Evolutionary conservation across 2,888 invertebrate species (phyloP), one percentile per base, ranked within the genome.

Genomic region (Plebejus argus): DNA sequence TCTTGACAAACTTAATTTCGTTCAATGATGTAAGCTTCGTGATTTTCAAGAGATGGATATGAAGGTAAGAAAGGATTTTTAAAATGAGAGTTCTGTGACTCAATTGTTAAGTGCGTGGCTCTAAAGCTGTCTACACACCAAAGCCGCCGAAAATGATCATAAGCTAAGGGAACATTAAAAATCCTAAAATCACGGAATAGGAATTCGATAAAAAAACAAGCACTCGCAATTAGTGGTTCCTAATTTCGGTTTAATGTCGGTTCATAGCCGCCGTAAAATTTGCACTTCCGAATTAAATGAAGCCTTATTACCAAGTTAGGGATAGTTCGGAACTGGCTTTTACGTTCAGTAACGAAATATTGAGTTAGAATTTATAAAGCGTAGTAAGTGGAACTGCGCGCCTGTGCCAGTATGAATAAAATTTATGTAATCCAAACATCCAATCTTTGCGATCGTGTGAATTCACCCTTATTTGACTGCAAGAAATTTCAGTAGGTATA

Each of bases 271-370:
- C 82, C 81, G 80, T 81, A 81, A 84, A 85, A 84, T 84, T 83
- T 79, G 81, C 81, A 81, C 83, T 82, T 79, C 80, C 81, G 80
- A 78, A 83, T 83, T 83, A 82, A 86, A 84, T 82, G 79, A 81
- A 82, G 82, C 79, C 76, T 76, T 35, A 77, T 72, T 78, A 74
- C 77, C 49, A 80, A 85, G 84, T 85, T 86, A 80, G 81, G 81
- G 82, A 83, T 83, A 85, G 86, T 86, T 84, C 79, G 79, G 81
- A 86, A 86, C 83, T 83, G 82, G 80, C 84, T 81, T 84, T 83
- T 83, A 83, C 83, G 74, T 74, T 74, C 20, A 28, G 74, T 53
- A 79, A 79, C 83, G 81, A 84, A 85, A 85, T 85, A 84, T 83
- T 81, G 83, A 78, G 78, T 81, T 82, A 82, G 80, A 82, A 84